These are phyloP conservation scores for Ophion obscuratus DNA, from an alignment of 2,888 invertebrate genomes.

Conservation along the genomic window DNA sequence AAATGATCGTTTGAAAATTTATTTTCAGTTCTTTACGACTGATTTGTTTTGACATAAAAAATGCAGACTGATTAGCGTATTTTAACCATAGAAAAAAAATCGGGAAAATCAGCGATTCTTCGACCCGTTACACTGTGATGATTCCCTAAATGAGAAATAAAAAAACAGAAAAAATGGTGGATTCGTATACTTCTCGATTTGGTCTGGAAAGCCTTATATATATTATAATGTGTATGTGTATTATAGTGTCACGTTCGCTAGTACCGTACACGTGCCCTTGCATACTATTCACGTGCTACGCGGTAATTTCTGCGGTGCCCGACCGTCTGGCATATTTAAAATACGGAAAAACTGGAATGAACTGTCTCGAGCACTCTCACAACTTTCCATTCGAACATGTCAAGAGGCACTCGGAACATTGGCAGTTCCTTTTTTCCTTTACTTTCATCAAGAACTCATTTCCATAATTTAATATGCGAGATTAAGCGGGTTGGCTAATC, in stretches of 20 bases:
- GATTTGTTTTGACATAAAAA: no score
- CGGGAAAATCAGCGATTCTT: no score
- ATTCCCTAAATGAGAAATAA: background rate
- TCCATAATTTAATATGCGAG: slow-evolving; percentile 47
- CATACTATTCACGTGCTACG: slow-evolving; percentile 1
- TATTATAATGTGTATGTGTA: background rate
- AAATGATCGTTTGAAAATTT: no score
- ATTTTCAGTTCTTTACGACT: no score
- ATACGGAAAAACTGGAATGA: slow-evolving; percentile 9
- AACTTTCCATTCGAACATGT: background rate
- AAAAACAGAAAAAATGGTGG: background rate
- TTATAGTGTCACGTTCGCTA: slow-evolving; percentile 11
- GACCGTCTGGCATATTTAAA: slow-evolving; percentile 1
- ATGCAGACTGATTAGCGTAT: no score
- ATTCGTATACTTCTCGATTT: background rate
- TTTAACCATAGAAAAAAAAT: no score
- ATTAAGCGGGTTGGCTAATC: slow-evolving; percentile 15
- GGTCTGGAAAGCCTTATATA: background rate
- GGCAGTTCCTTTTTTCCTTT: slow-evolving; percentile 1
- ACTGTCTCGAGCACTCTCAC: slow-evolving; percentile 1
- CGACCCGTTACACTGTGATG: no score
- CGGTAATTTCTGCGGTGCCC: slow-evolving; percentile 13
- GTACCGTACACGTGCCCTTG: slow-evolving; percentile 14
- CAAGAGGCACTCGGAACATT: slow-evolving; percentile 19
- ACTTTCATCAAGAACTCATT: background rate